Evolutionary conservation across 2,888 invertebrate species (phyloP).

Genomic region (Epistrophe eligans): DNA sequence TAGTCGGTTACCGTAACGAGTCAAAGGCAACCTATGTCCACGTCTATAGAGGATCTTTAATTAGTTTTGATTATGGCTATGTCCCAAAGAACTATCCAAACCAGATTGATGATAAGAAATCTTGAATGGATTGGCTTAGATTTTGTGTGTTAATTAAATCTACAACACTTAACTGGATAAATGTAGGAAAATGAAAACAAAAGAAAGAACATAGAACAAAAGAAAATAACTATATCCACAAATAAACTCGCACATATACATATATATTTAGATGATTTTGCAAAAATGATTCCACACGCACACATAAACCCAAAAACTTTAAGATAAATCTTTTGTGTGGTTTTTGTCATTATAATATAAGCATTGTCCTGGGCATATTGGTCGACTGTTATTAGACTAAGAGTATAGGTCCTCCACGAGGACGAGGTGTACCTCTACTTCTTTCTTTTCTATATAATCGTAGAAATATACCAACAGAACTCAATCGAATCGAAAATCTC

Average conservation of each 20-base stretch:
- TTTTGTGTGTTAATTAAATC: conserved; percentile 66
- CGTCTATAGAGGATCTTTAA: conserved; percentile 51
- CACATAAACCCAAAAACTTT: conserved; percentile 13
- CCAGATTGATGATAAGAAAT: conserved; percentile 46
- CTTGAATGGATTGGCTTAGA: conserved; percentile 22
- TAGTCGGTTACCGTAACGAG: conserved; percentile 13
- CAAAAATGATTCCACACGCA: conserved; percentile 40
- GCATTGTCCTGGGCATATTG: neutral
- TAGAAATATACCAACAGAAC: neutral
- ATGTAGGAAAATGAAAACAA: neutral
- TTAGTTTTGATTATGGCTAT: conserved; percentile 59
- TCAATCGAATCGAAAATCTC: conserved; percentile 33
- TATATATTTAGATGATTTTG: conserved; percentile 25
- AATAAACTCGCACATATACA: neutral
- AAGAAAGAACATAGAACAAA: conserved; percentile 1
- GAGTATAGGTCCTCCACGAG: neutral
- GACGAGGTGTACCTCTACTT: too few species aligned
- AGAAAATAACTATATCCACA: neutral
- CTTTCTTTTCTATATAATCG: neutral
- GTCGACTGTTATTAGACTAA: neutral
- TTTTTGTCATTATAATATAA: neutral
- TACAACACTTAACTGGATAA: conserved; percentile 41
- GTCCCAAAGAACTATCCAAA: neutral
- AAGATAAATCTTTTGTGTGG: conserved; percentile 42
- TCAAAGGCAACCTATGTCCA: conserved; percentile 5